Evolutionary conservation across 2,888 invertebrate species (phyloP), one percentile per base, ranked within the genome.

Genomic region (Epiblema foenella): DNA sequence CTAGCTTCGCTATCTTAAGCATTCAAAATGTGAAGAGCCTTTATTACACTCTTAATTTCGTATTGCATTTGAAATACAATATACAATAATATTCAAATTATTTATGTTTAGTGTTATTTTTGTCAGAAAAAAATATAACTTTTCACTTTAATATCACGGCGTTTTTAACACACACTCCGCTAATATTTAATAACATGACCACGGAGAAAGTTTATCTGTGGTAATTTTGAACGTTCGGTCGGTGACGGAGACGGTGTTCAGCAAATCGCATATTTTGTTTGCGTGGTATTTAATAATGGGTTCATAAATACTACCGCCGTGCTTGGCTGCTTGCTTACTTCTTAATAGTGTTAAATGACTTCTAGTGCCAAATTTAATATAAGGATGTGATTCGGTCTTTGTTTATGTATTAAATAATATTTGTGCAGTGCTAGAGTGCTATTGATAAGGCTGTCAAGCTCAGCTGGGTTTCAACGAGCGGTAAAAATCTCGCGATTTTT

Each of bases 401-500:
- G 64, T 69, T 73, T 73, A 75, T 75, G 73, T 70, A 71, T 72
- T 69, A 74, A 75, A 75, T 74, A 78, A 80, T 77, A 68, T 76
- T 73, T 69, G 74, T 76, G 73, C 66, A 77, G 82, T 81, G 83
- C 77, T 82, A 85, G n/a, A n/a, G 88, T 90, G 60, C 20, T 70
- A 63, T 65, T 73, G 89, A 85, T 90, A 92, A 87, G 88, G 85
- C 87, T 89, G 90, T 92, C 91, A 90, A 91, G 91, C 90, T 91
- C 93, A 93, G 92, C 92, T 93, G 92, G 88, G 86, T 85, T 54
- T 76, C 83, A 83, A 85, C 85, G 89, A 92, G 91, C 91, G 92
- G 93, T 93, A 93, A 91, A 88, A 91, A 87, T 89, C 86, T 89
- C 84, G 83, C 86, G 83, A 87, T 88, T 90, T 89, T 91, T 89